Conservation (phyloP, 2,113 vertebrate species). For the Cathartes aura region DNA sequence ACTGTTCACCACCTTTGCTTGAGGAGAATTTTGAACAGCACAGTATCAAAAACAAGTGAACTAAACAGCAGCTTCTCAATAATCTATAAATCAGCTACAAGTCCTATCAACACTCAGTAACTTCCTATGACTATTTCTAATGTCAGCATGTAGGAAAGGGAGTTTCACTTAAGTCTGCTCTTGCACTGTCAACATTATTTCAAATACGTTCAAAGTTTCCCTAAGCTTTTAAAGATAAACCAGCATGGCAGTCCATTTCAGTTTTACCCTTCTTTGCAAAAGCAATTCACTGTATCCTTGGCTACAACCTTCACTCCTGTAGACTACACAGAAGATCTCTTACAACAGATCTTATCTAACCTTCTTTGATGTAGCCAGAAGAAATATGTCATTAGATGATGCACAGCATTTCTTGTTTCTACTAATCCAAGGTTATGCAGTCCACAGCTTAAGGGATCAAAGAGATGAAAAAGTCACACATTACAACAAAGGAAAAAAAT, state of each 20-base stretch:
- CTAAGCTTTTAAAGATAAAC: constrained; percentile 30
- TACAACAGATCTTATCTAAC: constrained; percentile 42
- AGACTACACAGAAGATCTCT: constrained; percentile 16
- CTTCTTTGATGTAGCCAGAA: constrained; percentile 35
- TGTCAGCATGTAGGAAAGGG: background rate
- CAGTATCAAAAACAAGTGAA: background rate
- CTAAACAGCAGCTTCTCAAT: constrained; percentile 10
- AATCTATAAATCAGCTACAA: constrained; percentile 17
- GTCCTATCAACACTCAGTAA: background rate
- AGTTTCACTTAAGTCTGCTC: constrained; percentile 15
- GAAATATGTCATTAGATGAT: constrained; percentile 16
- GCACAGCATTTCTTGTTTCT: constrained; percentile 28
- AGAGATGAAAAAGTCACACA: constrained; percentile 5
- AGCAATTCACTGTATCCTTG: constrained; percentile 30
- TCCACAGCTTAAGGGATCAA: constrained; percentile 9
- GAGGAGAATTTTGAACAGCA: background rate
- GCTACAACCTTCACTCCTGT: background rate
- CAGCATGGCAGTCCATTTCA: background rate
- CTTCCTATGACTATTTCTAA: background rate
- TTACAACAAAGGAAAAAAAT: constrained; percentile 23
- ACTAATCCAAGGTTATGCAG: constrained; percentile 57
- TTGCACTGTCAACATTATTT: constrained; percentile 6
- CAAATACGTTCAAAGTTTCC: constrained; percentile 1
- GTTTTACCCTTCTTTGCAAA: background rate
- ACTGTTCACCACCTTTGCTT: background rate